Evolutionary conservation across 2,113 vertebrate genomes (phyloP), one percentile per base, ranked within the genome.

Genomic region (Oreochromis spilurus): DNA sequence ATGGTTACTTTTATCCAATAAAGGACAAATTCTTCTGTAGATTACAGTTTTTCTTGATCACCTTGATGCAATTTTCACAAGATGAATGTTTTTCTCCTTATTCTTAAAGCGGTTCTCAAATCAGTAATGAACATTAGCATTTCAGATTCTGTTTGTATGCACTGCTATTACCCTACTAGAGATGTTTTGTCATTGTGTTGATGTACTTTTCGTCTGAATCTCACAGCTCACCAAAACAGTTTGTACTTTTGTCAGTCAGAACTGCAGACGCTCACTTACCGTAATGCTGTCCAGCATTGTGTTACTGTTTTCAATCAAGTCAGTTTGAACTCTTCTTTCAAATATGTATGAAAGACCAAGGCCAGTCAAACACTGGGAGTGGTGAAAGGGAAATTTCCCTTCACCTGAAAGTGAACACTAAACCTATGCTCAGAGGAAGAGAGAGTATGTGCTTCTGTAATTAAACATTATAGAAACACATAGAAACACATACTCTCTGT

Each of bases 401-500:
- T 24, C 65, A 70, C 7, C n/a, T 24, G 65, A 70, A 43, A 70
- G 12, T 3, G n/a, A 43, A 67, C 34, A 40, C 4, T 67, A 67
- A 40, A 67, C n/a, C 0, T 40, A 5, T 40, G 11, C 62, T 40
- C 11, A 0, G n/a, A 67, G 21, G 7, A 21, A 14, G 62, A 40
- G 31, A 0, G 6, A 40, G 36, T 40, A n/a, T 65, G 60, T 65
- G 10, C 10, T 65, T 38, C 34, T 65, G 19, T 65, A 65, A 65
- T 40, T 40, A 40, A 40, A 67, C 19, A 40, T 67, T 21, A 70
- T 26, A 70, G n/a, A 70, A 70, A 16, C 65, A 16, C n/a, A 26
- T 0, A 24, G n/a, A n/a, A n/a, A n/a, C n/a, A n/a, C n/a, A n/a
- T n/a, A n/a, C 7, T 43, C 7, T 13, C 34, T 5, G 60, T 38